These are phyloP conservation scores for Lampris incognitus DNA, from an alignment of 2,113 vertebrate genomes.

Conservation along the genomic window DNA sequence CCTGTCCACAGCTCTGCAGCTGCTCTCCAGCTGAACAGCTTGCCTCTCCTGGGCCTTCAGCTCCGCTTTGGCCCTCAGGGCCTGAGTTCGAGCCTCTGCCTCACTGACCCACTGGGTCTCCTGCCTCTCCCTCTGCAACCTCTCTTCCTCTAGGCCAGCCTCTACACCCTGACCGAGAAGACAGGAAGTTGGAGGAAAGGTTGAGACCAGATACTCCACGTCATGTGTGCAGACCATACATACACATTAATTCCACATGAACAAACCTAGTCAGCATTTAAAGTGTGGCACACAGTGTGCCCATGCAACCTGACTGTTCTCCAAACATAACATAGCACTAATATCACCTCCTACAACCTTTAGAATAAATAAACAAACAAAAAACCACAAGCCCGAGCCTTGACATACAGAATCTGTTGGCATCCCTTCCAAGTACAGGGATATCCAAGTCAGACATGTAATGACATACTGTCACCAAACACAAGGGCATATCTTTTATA, in stretches of 20 bases:
- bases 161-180: slow-evolving; percentile 80
- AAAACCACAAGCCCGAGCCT: no score
- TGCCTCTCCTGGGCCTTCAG: slow-evolving; percentile 93
- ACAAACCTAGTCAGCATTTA: no score
- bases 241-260: background rate
- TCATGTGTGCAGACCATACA: background rate
- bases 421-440: no score
- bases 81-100: slow-evolving; percentile 90
- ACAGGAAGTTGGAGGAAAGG: slow-evolving; percentile 3
- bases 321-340: no score
- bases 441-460: no score
- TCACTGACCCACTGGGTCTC: slow-evolving; percentile 91
- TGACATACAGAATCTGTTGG: no score
- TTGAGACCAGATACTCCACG: background rate
- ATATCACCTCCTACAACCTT: no score
- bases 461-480: no score
- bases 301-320: no score
- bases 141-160: slow-evolving; percentile 90
- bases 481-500: no score
- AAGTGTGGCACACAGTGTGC: no score
- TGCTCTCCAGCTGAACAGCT: slow-evolving; percentile 91
- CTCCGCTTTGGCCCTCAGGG: slow-evolving; percentile 89
- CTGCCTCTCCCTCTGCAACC: slow-evolving; percentile 88
- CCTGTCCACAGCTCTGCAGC: slow-evolving; percentile 92
- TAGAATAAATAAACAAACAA: no score